Percentiles rank a stretch among this genome's conserved stretches.
Evolutionary conservation across 2,797 vertebrate genomes (phyloP).

Genomic region (Esox masquinongy): DNA sequence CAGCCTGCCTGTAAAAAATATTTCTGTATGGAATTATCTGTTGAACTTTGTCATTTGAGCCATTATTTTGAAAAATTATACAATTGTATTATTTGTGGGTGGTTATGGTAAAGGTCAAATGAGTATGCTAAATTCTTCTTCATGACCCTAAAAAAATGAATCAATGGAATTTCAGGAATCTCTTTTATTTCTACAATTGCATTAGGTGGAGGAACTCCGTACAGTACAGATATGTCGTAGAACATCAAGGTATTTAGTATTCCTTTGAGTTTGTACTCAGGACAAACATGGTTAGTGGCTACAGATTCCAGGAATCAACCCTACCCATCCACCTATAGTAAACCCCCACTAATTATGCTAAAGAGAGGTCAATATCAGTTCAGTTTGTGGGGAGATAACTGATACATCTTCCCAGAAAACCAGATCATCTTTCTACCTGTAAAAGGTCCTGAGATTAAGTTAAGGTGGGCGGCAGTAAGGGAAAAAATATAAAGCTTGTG

Average conservation of each 20-base stretch:
- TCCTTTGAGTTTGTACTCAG: background rate
- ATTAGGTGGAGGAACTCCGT: constrained; percentile 1
- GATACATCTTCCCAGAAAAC: constrained; percentile 23
- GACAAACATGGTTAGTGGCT: background rate
- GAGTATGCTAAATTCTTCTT: too few species aligned
- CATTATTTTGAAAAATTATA: too few species aligned
- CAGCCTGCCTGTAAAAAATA: too few species aligned
- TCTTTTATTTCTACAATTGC: too few species aligned
- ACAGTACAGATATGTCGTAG: constrained; percentile 13
- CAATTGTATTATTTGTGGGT: too few species aligned
- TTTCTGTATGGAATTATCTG: too few species aligned
- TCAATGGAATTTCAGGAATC: too few species aligned
- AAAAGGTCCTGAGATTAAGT: constrained; percentile 58
- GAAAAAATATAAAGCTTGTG: background rate
- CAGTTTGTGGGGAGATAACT: background rate
- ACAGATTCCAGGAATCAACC: background rate
- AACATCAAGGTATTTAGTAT: background rate
- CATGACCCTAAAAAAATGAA: too few species aligned
- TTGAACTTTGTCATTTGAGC: too few species aligned
- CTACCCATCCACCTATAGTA: background rate
- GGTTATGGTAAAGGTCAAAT: too few species aligned
- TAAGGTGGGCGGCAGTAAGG: constrained; percentile 25
- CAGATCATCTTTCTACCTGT: constrained; percentile 17
- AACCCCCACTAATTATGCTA: background rate
- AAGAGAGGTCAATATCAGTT: background rate